These are phyloP conservation scores for Catagonus wagneri DNA, from an alignment of 2,113 vertebrate species.

Conservation along the genomic window DNA sequence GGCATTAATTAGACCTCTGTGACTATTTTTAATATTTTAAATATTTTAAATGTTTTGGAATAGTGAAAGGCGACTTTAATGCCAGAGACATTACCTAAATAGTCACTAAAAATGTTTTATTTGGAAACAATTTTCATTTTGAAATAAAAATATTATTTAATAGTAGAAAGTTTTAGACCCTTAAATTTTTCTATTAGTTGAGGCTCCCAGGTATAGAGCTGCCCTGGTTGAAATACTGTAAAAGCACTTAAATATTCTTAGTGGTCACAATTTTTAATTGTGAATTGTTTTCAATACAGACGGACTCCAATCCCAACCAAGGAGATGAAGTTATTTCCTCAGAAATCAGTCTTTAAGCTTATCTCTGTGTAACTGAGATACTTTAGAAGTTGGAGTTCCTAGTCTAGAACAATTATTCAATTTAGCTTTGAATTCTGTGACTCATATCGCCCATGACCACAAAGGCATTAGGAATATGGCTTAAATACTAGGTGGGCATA, in stretches of 20 bases:
- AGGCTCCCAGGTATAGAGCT: background rate
- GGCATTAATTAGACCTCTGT: constrained; percentile 27
- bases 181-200: background rate
- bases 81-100: background rate
- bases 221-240: background rate
- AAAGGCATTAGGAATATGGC: constrained; percentile 53
- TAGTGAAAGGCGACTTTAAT: constrained; percentile 56
- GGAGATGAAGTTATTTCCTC: constrained; percentile 39
- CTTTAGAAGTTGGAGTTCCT: constrained; percentile 1
- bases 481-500: constrained; percentile 61
- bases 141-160: constrained; percentile 52
- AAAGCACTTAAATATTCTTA: constrained; percentile 16
- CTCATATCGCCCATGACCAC: constrained; percentile 46
- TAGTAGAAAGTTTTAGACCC: background rate
- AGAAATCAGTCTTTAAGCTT: constrained; percentile 11
- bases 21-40: background rate
- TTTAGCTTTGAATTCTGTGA: constrained; percentile 55
- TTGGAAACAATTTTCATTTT: constrained; percentile 62
- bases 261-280: constrained; percentile 59
- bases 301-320: constrained; percentile 22
- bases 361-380: constrained; percentile 31
- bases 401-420: constrained; percentile 22
- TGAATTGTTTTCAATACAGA: constrained; percentile 33
- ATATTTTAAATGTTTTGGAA: constrained; percentile 1
- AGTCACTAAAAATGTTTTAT: constrained; percentile 36